phyloP scores from a whole-genome alignment of 2,888 invertebrate species.

The Alloscopus bannaensis region DNA sequence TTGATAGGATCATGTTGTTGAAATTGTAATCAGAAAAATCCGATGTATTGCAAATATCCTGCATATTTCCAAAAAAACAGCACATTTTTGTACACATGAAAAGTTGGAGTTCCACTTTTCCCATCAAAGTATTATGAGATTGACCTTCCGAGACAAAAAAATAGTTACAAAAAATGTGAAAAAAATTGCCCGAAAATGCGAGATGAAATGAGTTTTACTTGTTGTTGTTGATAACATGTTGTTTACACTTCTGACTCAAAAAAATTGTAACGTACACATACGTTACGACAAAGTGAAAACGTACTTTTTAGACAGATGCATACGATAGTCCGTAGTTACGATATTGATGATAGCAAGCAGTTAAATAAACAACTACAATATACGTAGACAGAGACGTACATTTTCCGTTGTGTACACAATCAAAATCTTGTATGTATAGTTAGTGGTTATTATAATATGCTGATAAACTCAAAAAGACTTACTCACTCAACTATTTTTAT shows the following conservation, averaged over 20 bases:
- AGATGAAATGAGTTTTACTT: slow-evolving; percentile 19
- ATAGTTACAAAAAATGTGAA: not conserved
- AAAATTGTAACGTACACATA: slow-evolving; percentile 9
- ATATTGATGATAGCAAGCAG: not conserved
- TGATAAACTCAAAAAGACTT: slow-evolving; percentile 58
- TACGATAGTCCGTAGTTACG: too few relatives aligned
- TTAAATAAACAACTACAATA: not conserved
- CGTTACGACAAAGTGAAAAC: not conserved
- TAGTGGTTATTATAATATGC: too few relatives aligned
- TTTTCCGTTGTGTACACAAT: too few relatives aligned
- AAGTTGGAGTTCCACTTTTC: not conserved
- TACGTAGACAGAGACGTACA: too few relatives aligned
- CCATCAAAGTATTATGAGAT: slow-evolving; percentile 17
- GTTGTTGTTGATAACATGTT: too few relatives aligned
- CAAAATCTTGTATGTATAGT: too few relatives aligned
- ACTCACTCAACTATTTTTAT: slow-evolving; percentile 56
- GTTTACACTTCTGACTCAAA: slow-evolving; percentile 1
- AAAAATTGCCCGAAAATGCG: not conserved
- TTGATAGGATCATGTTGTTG: too few relatives aligned
- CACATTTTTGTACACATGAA: not conserved
- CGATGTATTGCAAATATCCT: not conserved
- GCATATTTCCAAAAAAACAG: not conserved
- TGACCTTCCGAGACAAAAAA: slow-evolving; percentile 16
- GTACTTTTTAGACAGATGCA: not conserved
- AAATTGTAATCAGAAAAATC: too few relatives aligned